A percentile compares a stretch with the other conserved stretches of the same genome.
Conservation (phyloP, 1,140 invertebrate species). For the Manduca sexta region DNA sequence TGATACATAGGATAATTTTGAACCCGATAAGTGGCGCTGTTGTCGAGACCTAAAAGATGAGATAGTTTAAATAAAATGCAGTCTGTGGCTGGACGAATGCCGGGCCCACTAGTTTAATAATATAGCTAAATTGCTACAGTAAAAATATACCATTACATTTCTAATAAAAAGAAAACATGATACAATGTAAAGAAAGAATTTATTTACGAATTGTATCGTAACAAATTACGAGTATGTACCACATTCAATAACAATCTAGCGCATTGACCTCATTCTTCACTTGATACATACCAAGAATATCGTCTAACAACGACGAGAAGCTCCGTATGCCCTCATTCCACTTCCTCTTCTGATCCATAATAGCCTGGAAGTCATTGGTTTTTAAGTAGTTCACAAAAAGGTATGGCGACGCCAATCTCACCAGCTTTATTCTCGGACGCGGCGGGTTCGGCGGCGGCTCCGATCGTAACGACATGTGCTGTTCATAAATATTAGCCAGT, state of each 20-base stretch:
- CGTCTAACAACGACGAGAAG: conserved; percentile 52
- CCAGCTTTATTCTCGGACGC: conserved; percentile 29
- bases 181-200: not conserved
- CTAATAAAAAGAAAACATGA: not conserved
- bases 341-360: conserved; percentile 53
- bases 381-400: conserved; percentile 43
- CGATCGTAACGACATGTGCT: conserved; percentile 40
- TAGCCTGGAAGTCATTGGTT: conserved; percentile 43
- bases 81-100: no score
- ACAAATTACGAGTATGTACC: not conserved
- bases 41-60: no score
- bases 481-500: conserved; percentile 53
- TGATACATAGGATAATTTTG: no score
- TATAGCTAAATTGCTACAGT: no score
- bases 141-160: no score
- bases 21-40: no score
- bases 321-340: conserved; percentile 62
- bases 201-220: not conserved
- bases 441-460: conserved; percentile 11
- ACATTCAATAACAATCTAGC: conserved; percentile 59
- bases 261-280: conserved; percentile 47
- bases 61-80: no score
- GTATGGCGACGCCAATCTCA: conserved; percentile 47
- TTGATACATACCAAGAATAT: conserved; percentile 59
- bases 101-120: no score